Evolutionary conservation across 1,140 invertebrate genomes (phyloP).

Genomic region (Caenorhabditis remanei): DNA sequence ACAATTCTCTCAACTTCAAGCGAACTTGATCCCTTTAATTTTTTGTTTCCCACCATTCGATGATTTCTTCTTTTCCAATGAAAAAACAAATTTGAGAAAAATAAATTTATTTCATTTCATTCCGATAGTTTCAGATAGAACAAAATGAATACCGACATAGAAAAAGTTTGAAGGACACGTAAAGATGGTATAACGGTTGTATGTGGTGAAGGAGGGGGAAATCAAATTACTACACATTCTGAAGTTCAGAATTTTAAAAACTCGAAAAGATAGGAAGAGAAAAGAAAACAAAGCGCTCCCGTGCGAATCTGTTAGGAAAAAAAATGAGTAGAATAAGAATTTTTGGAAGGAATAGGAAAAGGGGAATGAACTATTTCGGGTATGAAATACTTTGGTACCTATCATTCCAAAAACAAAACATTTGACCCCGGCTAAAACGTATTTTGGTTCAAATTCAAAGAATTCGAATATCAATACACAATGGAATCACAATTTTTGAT

Average conservation of each 20-base stretch:
- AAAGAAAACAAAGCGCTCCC: constrained; percentile 17
- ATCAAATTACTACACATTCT: background rate
- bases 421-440: background rate
- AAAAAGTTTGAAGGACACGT: background rate
- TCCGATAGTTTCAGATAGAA: background rate
- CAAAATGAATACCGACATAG: constrained; percentile 16
- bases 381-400: too few species aligned
- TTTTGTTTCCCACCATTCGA: too few species aligned
- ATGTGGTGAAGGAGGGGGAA: background rate
- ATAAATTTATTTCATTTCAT: background rate
- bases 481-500: constrained; percentile 24
- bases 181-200: background rate
- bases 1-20: too few species aligned
- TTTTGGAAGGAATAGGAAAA: background rate
- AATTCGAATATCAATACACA: background rate
- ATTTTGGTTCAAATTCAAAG: background rate
- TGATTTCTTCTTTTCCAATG: background rate
- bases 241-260: constrained; percentile 15
- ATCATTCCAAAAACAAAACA: background rate
- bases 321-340: too few species aligned
- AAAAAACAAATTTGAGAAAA: background rate
- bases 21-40: too few species aligned
- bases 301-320: background rate
- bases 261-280: background rate
- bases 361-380: background rate